phyloP scores from a whole-genome alignment of 2,797 vertebrate species.

The Hephaestus fuliginosus region DNA sequence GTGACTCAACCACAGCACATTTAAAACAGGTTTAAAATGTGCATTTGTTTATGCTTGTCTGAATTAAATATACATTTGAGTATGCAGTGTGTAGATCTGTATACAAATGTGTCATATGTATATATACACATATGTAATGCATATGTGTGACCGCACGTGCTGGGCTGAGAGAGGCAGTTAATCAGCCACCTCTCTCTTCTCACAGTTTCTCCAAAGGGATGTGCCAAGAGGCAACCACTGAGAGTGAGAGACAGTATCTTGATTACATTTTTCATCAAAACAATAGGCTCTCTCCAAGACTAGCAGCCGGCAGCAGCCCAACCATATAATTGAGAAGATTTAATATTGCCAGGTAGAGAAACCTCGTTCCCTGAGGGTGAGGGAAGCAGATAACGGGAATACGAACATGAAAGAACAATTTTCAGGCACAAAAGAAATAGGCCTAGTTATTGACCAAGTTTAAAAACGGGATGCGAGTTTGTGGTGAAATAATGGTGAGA shows the following conservation, averaged over 20 bases:
- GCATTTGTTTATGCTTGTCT: neutral
- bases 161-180: slow-evolving; percentile 39
- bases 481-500: slow-evolving; percentile 20
- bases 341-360: slow-evolving; percentile 66
- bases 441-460: slow-evolving; percentile 34
- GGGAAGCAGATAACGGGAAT: slow-evolving; percentile 50
- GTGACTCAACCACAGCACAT: neutral
- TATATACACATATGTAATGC: neutral
- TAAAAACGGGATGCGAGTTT: neutral
- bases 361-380: slow-evolving; percentile 34
- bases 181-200: slow-evolving; percentile 54
- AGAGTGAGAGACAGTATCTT: slow-evolving; percentile 65
- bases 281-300: slow-evolving; percentile 59
- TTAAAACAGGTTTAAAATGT: neutral
- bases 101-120: slow-evolving; percentile 3
- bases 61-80: neutral
- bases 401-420: slow-evolving; percentile 42
- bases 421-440: slow-evolving; percentile 41
- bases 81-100: neutral
- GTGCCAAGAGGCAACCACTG: slow-evolving; percentile 51
- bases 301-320: slow-evolving; percentile 59
- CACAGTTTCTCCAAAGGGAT: slow-evolving; percentile 41
- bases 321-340: slow-evolving; percentile 70
- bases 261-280: slow-evolving; percentile 79
- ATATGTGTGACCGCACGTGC: neutral